phyloP scores from a whole-genome alignment of 2,888 invertebrate species.

The Thelaira solivaga region DNA sequence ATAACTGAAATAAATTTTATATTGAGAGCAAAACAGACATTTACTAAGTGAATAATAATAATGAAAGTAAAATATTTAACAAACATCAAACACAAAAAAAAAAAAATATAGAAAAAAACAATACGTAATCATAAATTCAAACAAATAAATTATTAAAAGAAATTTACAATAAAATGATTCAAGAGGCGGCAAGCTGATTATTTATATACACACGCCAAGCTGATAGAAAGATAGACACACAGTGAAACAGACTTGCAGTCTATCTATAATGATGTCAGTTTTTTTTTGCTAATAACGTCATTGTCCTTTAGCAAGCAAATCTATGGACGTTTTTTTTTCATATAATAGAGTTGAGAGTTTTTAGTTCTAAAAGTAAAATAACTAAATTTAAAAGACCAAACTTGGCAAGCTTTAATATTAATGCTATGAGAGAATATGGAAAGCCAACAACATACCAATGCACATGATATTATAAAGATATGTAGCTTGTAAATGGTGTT shows the following conservation, averaged over 20 bases:
- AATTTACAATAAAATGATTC: neutral
- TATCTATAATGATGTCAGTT: conserved; percentile 41
- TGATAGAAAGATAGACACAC: no score
- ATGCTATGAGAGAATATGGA: no score
- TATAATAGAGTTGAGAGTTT: neutral
- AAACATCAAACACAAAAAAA: conserved; percentile 1
- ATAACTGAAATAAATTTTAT: neutral
- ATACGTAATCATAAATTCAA: neutral
- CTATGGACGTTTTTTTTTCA: neutral
- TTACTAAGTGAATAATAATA: no score
- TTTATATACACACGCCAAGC: no score
- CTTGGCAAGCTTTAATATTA: neutral
- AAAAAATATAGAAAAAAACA: neutral
- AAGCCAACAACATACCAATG: no score
- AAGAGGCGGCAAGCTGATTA: neutral
- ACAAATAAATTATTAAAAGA: neutral
- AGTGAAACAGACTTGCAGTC: neutral
- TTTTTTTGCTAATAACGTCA: conserved; percentile 45
- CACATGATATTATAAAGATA: no score
- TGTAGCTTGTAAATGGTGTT: no score
- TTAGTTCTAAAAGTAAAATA: no score
- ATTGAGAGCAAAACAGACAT: no score
- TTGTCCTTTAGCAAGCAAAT: conserved; percentile 5
- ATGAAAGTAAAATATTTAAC: no score
- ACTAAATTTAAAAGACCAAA: neutral